Evolutionary conservation across 2,797 vertebrate species (phyloP), one percentile per base, ranked within the genome.

Genomic region (Microctenopoma lineatum): DNA sequence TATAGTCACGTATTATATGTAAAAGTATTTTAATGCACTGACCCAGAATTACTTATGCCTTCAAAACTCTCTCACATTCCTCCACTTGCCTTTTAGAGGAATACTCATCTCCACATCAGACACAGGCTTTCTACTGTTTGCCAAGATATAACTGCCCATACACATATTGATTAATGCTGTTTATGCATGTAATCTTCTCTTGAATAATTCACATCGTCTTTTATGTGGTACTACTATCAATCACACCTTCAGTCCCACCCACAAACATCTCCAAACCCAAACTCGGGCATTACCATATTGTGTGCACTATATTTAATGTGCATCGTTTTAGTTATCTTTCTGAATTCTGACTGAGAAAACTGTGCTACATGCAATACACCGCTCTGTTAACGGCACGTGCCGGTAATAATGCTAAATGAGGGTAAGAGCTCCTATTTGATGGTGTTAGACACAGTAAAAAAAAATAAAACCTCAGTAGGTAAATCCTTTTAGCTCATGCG

Each of bases 171-270:
- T 93, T 93, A 80, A 83, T 87, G 73, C 79, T 84, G 87, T 92
- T 92, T 92, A 92, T 91, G 87, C 84, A 89, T 84, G 83, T 89
- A 86, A 92, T 89, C 79, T 70, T 72, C 84, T 89, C 79, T 62
- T 93, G 87, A 93, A 93, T 94, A 90, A 94, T 93, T 93, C 87
- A 92, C 79, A 85, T 62, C 62, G 75, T 69, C 83, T 84, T 92
- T 93, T 90, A 91, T 88, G 81, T 81, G 85, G 84, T 32, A 75
- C 69, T 66, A 56, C 86, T 32, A 92, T 93, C 90, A 92, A 89
- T 88, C 80, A 87, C 84, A 83, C 70, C 75, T 79, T 53, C 47
- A 73, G 74, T 78, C 70, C 60, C 57, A 59, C 62, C 16, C 47
- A 38, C 18, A 66, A 32, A 65, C 66, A 47, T 77, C 57, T 57